These are phyloP conservation scores for Oceanites oceanicus DNA, from an alignment of 2,113 vertebrate genomes.

Conservation along the genomic window DNA sequence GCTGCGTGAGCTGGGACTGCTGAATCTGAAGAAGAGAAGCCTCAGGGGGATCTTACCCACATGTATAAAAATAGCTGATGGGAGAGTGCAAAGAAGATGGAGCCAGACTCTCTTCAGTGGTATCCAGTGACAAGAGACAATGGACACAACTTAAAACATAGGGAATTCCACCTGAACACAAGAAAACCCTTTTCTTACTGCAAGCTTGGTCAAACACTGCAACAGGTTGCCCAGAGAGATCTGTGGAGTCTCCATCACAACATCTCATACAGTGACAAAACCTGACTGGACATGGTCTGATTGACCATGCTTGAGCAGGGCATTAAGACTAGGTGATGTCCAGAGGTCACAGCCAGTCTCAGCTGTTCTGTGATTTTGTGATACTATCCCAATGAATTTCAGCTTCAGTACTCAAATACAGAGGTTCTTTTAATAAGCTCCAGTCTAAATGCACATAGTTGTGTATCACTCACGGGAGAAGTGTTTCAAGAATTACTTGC, in stretches of 20 bases:
- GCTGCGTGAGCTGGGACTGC: rapidly evolving
- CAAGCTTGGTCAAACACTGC: rapidly evolving
- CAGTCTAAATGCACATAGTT: not conserved
- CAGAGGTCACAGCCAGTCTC: not conserved
- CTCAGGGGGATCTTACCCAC: not conserved
- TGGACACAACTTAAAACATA: not conserved
- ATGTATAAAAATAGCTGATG: not conserved
- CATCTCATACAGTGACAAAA: not conserved
- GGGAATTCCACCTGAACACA: not conserved
- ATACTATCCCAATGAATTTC: not conserved
- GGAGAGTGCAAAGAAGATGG: not conserved
- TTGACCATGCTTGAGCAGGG: not conserved
- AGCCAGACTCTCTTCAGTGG: not conserved
- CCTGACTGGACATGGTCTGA: no score
- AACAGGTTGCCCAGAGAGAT: not conserved
- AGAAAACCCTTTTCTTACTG: not conserved
- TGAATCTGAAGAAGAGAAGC: not conserved
- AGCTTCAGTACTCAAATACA: not conserved
- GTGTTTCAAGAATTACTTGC: not conserved
- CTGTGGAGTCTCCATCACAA: not conserved
- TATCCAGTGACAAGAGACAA: not conserved
- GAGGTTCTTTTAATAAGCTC: not conserved
- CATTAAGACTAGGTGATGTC: not conserved
- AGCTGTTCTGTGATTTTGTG: not conserved
- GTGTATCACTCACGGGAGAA: not conserved